phyloP scores from a whole-genome alignment of 2,113 vertebrate genomes.

The Sapayoa aenigma region DNA sequence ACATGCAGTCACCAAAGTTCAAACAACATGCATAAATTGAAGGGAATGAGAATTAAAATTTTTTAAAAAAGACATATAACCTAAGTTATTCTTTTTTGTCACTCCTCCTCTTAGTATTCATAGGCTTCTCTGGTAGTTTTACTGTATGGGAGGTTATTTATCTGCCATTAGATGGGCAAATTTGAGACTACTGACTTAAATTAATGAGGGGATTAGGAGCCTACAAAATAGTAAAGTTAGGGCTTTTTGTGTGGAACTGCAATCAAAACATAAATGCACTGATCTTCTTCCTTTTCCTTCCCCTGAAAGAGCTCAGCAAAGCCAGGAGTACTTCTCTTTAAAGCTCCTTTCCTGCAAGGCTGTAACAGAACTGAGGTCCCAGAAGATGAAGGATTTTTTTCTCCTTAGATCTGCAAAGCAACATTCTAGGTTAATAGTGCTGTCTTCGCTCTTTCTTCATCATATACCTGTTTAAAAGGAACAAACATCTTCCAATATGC shows the following conservation, averaged over 20 bases:
- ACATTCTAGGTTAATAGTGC: conserved; percentile 5
- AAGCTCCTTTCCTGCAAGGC: not conserved
- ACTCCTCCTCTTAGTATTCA: not conserved
- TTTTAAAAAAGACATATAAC: not conserved
- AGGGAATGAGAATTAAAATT: not conserved
- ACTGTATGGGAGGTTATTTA: not conserved
- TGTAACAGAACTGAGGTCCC: not conserved
- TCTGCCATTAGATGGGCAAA: not conserved
- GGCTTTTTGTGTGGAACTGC: not conserved
- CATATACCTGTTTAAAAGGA: conserved; percentile 32
- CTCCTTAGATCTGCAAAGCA: conserved; percentile 30
- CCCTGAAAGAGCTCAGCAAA: not conserved
- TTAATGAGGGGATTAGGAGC: not conserved
- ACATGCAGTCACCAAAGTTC: not conserved
- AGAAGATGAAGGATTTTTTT: conserved; percentile 24
- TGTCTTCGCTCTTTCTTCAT: conserved; percentile 26
- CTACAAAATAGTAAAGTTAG: not conserved
- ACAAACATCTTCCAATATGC: conserved; percentile 4
- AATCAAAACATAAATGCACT: not conserved
- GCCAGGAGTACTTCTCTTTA: not conserved
- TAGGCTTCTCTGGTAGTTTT: not conserved
- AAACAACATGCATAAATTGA: not conserved
- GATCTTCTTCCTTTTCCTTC: not conserved
- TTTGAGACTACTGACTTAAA: not conserved
- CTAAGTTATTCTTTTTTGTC: not conserved